A percentile compares a stretch with the other conserved stretches of the same genome.
These are phyloP conservation scores for Chelon auratus DNA, from an alignment of 2,797 vertebrate genomes.

Conservation along the genomic window DNA sequence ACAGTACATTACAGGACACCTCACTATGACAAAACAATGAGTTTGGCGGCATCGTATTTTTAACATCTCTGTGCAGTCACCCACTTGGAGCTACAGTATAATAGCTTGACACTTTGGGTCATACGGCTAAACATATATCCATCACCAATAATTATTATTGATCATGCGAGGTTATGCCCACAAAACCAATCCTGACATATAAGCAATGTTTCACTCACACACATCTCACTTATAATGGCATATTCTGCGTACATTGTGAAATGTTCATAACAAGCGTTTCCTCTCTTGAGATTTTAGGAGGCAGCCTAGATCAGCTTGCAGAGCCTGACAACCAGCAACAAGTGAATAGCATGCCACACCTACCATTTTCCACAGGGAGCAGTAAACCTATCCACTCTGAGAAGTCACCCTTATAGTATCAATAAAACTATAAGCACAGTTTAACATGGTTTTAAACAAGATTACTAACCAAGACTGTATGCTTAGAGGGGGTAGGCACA, in stretches of 20 bases:
- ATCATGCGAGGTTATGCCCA: not conserved
- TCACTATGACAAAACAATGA: constrained; percentile 1
- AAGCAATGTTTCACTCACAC: not conserved
- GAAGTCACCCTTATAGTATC: constrained; percentile 7
- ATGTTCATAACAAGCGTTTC: constrained; percentile 53
- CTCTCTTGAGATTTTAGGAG: constrained; percentile 59
- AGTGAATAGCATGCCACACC: constrained; percentile 38
- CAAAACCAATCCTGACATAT: not conserved
- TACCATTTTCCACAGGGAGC: constrained; percentile 43
- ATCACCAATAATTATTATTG: not conserved
- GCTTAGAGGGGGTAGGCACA: not conserved
- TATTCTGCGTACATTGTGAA: constrained; percentile 38
- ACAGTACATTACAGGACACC: not conserved
- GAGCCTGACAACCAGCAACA: constrained; percentile 72
- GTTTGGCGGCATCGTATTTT: not conserved
- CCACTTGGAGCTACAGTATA: not conserved
- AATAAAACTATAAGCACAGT: not conserved
- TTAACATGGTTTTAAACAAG: constrained; percentile 18
- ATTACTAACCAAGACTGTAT: constrained; percentile 12
- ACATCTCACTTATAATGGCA: not conserved
- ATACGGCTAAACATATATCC: not conserved
- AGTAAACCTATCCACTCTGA: constrained; percentile 37
- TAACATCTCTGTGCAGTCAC: not conserved
- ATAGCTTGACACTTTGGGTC: not conserved
- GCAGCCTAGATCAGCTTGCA: constrained; percentile 47